Conservation (phyloP, 2,888 invertebrate genomes). For the Melieria crassipennis region DNA sequence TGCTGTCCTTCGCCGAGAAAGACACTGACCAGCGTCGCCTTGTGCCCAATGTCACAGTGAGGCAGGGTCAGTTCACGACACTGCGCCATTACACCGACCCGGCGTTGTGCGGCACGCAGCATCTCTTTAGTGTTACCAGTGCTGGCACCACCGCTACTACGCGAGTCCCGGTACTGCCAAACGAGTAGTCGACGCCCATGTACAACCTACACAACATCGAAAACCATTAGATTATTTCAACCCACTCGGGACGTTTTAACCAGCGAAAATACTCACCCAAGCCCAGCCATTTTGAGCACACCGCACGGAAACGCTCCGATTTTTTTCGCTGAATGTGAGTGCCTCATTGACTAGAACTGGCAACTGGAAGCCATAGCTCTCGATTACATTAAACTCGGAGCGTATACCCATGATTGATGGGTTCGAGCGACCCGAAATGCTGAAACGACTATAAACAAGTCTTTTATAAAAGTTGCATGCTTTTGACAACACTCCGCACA, state of each 20-base stretch:
- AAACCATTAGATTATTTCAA: not conserved
- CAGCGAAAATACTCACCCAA: constrained; percentile 62
- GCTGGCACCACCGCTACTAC: constrained; percentile 40
- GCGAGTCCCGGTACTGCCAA: constrained; percentile 78
- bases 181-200: constrained; percentile 84
- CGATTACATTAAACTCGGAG: constrained; percentile 77
- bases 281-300: constrained; percentile 69
- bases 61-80: constrained; percentile 89
- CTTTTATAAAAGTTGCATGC: not conserved
- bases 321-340: constrained; percentile 79
- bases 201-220: constrained; percentile 73
- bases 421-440: constrained; percentile 70
- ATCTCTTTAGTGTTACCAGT: constrained; percentile 47
- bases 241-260: not conserved
- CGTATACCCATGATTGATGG: constrained; percentile 81
- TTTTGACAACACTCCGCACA: not conserved
- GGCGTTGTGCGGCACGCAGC: constrained; percentile 66
- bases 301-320: constrained; percentile 66
- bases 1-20: constrained; percentile 72
- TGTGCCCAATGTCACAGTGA: constrained; percentile 91
- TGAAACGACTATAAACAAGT: constrained; percentile 24
- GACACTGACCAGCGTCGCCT: constrained; percentile 83
- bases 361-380: constrained; percentile 82
- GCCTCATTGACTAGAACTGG: constrained; percentile 92
- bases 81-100: constrained; percentile 67